Evolutionary conservation across 1,140 invertebrate genomes (phyloP).

Genomic region (Cydia splendana): DNA sequence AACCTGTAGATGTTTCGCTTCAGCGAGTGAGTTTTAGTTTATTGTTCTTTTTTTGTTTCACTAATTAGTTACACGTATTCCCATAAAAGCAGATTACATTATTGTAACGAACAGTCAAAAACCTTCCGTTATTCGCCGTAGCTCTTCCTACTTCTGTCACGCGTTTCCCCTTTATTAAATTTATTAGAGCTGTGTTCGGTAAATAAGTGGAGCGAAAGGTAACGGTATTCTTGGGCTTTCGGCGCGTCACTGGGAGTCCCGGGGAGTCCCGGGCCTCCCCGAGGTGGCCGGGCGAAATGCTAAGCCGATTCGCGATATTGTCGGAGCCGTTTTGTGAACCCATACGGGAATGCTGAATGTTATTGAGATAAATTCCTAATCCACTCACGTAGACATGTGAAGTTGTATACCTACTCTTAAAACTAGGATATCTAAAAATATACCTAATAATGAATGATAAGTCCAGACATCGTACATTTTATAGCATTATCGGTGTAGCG

Average conservation of each 20-base stretch:
- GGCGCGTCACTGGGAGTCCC: constrained; percentile 64
- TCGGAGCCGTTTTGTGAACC: constrained; percentile 55
- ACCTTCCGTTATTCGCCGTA: constrained; percentile 44
- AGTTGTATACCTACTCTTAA: not conserved
- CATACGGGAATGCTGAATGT: constrained; percentile 45
- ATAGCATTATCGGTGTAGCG: too few relatives aligned
- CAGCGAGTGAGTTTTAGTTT: constrained; percentile 46
- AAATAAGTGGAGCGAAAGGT: constrained; percentile 59
- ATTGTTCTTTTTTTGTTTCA: not conserved
- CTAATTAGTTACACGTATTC: not conserved
- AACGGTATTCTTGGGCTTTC: constrained; percentile 49
- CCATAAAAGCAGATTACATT: not conserved
- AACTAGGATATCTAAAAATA: constrained; percentile 32
- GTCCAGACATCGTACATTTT: too few relatives aligned
- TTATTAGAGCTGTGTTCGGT: constrained; percentile 61
- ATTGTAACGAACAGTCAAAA: constrained; percentile 10
- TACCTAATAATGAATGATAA: constrained; percentile 32
- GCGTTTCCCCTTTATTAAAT: constrained; percentile 64
- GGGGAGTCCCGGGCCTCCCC: constrained; percentile 59
- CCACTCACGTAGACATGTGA: constrained; percentile 4
- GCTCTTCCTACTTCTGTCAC: constrained; percentile 50
- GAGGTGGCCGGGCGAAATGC: constrained; percentile 48
- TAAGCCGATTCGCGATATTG: constrained; percentile 64
- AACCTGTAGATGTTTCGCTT: constrained; percentile 68
- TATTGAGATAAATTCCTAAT: constrained; percentile 40